phyloP scores from a whole-genome alignment of 1,140 invertebrate genomes.

The Ruditapes philippinarum region DNA sequence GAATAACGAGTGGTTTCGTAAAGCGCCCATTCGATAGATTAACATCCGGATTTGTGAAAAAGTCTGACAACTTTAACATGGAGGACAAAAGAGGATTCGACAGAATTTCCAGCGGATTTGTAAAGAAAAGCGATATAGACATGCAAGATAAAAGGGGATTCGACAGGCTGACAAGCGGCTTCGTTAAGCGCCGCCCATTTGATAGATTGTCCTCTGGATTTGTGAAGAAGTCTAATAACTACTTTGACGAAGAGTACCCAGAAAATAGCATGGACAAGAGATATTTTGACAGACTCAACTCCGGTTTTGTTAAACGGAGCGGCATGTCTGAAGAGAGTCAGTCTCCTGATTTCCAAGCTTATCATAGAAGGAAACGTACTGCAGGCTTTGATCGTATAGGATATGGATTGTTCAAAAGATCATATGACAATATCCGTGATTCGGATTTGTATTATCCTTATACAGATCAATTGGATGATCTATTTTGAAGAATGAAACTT shows the following conservation, averaged over 20 bases:
- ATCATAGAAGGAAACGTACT: not conserved
- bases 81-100: not conserved
- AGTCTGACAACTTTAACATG: not conserved
- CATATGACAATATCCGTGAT: not conserved
- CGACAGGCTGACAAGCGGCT: conserved; percentile 9
- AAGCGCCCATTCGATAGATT: not conserved
- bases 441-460: not conserved
- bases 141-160: conserved; percentile 27
- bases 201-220: conserved; percentile 17
- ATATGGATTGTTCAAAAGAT: conserved; percentile 36
- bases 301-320: conserved; percentile 7
- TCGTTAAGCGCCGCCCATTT: conserved; percentile 10
- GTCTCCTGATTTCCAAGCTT: not conserved
- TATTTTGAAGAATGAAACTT: not conserved
- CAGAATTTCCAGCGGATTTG: not conserved
- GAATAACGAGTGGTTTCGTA: conserved; percentile 27
- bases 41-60: not conserved
- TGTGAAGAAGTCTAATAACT: not conserved
- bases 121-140: conserved; percentile 35
- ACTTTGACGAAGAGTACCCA: not conserved
- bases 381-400: conserved; percentile 20
- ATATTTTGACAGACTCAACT: conserved; percentile 15
- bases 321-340: not conserved
- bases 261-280: not conserved
- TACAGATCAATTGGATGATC: not conserved